Conservation (phyloP, 2,888 invertebrate species). For the Anthophora plumipes region DNA sequence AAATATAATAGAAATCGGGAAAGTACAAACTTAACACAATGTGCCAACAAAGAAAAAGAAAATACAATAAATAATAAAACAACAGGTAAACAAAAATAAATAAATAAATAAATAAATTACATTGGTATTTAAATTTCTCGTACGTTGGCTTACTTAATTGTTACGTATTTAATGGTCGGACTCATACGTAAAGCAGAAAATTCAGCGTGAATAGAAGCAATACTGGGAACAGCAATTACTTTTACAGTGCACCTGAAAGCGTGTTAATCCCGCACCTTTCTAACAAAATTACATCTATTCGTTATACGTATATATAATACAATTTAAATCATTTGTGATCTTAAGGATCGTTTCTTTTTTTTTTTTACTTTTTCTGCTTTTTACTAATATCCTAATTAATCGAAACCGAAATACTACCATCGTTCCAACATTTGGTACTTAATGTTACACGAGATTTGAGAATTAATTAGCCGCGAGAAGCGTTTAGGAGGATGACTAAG, state of each 20-base stretch:
- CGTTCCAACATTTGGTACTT: constrained; percentile 10
- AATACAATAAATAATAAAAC: constrained; percentile 24
- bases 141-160: constrained; percentile 5
- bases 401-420: not conserved
- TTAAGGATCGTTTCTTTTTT: not conserved
- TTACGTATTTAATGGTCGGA: constrained; percentile 27
- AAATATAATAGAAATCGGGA: constrained; percentile 16
- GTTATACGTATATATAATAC: constrained; percentile 1
- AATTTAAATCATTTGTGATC: constrained; percentile 14
- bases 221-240: constrained; percentile 36
- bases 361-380: not conserved
- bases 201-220: constrained; percentile 42
- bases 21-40: constrained; percentile 41
- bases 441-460: constrained; percentile 27
- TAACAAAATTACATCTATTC: constrained; percentile 12
- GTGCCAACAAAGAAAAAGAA: constrained; percentile 39
- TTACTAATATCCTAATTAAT: not conserved
- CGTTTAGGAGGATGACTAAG: constrained; percentile 29
- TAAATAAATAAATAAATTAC: constrained; percentile 46
- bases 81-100: constrained; percentile 39
- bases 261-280: constrained; percentile 49
- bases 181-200: constrained; percentile 42
- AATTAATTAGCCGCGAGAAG: constrained; percentile 53
- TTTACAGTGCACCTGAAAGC: constrained; percentile 49
- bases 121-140: constrained; percentile 4